A percentile compares a stretch with the other conserved stretches of the same genome.
Evolutionary conservation across 2,888 invertebrate genomes (phyloP).

Genomic region (Eremobia ochroleuca): DNA sequence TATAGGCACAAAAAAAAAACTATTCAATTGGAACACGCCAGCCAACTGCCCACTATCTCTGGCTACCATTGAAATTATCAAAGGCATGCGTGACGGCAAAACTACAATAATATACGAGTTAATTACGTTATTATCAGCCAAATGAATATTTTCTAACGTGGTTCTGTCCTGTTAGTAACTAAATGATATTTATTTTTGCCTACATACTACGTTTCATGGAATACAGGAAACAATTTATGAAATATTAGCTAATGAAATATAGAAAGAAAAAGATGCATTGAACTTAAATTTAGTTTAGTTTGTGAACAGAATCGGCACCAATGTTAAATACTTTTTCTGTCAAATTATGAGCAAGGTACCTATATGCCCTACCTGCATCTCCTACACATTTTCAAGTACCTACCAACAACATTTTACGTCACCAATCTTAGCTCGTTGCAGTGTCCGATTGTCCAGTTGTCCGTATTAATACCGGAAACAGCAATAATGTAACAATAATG

Average conservation of each 20-base stretch:
- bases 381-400: too few species aligned
- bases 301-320: too few species aligned
- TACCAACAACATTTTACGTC: slow-evolving; percentile 18
- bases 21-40: slow-evolving; percentile 42
- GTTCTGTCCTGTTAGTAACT: slow-evolving; percentile 22
- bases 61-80: slow-evolving; percentile 26
- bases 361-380: too few species aligned
- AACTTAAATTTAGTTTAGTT: too few species aligned
- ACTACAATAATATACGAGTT: slow-evolving; percentile 19
- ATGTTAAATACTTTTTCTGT: too few species aligned
- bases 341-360: too few species aligned
- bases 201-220: not conserved
- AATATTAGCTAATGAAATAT: too few species aligned
- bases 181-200: slow-evolving; percentile 4
- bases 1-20: not conserved
- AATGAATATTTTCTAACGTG: slow-evolving; percentile 28
- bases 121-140: slow-evolving; percentile 40
- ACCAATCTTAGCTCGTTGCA: not conserved
- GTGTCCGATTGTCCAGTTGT: slow-evolving; percentile 24
- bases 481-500: not conserved
- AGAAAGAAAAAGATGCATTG: too few species aligned
- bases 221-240: not conserved
- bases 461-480: slow-evolving; percentile 32
- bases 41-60: slow-evolving; percentile 30
- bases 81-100: slow-evolving; percentile 30